These are phyloP conservation scores for Sphaerodactylus townsendi DNA, from an alignment of 2,113 vertebrate species.

Conservation along the genomic window DNA sequence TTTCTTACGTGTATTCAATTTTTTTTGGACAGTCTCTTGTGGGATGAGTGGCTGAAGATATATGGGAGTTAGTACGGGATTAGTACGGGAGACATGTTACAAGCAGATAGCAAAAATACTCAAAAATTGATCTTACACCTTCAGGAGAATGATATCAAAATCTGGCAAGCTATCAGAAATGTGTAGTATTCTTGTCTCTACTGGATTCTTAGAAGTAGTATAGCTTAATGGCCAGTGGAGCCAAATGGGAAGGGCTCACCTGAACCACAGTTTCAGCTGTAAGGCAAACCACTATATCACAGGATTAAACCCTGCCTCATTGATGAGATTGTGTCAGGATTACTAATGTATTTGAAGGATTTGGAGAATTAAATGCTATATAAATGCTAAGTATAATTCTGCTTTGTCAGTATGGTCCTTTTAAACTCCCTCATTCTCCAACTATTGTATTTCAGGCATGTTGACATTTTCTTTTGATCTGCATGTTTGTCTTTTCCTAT, in stretches of 20 bases:
- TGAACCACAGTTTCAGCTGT: neutral
- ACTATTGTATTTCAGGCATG: constrained; percentile 35
- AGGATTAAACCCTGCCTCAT: too few relatives aligned
- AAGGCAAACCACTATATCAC: neutral
- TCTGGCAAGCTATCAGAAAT: constrained; percentile 49
- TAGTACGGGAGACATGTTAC: constrained; percentile 31
- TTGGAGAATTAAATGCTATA: neutral
- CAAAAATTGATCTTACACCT: constrained; percentile 37
- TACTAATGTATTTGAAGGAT: neutral
- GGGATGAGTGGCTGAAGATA: constrained; percentile 49
- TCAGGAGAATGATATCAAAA: constrained; percentile 58
- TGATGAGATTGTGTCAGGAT: neutral
- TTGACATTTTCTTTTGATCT: constrained; percentile 26
- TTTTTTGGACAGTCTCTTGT: constrained; percentile 23
- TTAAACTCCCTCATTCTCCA: constrained; percentile 38
- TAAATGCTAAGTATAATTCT: neutral
- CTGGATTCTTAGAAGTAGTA: neutral
- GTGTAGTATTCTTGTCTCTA: constrained; percentile 16
- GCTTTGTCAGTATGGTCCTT: neutral
- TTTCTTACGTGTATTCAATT: constrained; percentile 44
- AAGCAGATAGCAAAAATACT: constrained; percentile 56
- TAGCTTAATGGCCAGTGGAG: neutral
- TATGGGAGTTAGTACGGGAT: constrained; percentile 60
- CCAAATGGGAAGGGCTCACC: neutral
- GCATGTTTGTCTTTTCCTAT: neutral